Evolutionary conservation across 2,797 vertebrate species (phyloP).

Genomic region (Chelonia mydas): DNA sequence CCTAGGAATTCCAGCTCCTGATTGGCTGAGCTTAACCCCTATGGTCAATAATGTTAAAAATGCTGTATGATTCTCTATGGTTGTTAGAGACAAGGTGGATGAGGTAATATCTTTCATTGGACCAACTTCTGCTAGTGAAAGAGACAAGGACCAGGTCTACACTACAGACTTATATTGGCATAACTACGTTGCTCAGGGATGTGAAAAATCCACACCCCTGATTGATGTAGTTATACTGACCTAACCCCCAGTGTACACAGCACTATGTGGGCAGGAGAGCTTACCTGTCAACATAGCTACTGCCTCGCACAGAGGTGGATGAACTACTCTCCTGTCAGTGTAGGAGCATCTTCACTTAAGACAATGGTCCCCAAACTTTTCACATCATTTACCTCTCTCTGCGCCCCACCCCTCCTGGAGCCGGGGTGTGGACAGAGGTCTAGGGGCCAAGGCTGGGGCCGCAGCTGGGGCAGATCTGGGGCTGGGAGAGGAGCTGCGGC

Average conservation of each 20-base stretch:
- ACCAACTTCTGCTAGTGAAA: not conserved
- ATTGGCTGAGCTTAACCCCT: conserved; percentile 17
- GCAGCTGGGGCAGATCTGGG: too few relatives aligned
- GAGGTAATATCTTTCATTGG: not conserved
- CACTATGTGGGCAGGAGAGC: not conserved
- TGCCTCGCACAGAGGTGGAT: not conserved
- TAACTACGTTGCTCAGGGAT: not conserved
- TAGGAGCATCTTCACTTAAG: not conserved
- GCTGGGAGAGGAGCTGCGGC: too few relatives aligned
- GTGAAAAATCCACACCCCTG: not conserved
- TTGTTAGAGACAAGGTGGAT: not conserved
- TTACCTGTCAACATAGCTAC: not conserved
- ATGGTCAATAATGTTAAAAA: not conserved
- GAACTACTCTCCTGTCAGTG: not conserved
- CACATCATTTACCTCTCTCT: too few relatives aligned
- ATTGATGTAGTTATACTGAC: not conserved
- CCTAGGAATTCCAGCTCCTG: not conserved
- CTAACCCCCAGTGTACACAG: not conserved
- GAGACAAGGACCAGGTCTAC: not conserved
- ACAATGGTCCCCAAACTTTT: too few relatives aligned
- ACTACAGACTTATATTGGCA: not conserved
- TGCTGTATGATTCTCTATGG: not conserved
- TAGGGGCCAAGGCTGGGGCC: too few relatives aligned
- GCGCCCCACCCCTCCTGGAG: too few relatives aligned
- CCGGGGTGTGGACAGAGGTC: too few relatives aligned